phyloP scores from a whole-genome alignment of 2,113 vertebrate species.

The Neodon shergylaensis region DNA sequence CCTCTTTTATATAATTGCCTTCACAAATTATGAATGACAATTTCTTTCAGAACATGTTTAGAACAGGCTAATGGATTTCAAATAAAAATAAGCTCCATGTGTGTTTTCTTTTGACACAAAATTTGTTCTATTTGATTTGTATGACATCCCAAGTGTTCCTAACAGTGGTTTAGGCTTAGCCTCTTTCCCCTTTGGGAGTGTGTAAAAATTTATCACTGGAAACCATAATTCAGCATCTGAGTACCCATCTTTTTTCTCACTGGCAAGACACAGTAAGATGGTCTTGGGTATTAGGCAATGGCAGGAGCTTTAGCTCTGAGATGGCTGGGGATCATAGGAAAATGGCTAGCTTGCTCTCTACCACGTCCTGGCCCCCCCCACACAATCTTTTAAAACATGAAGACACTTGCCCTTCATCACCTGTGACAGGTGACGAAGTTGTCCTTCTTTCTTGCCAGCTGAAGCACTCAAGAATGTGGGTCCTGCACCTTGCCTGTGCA shows the following conservation, averaged over 20 bases:
- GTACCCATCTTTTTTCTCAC: neutral
- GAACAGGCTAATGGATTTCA: neutral
- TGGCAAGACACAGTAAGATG: neutral
- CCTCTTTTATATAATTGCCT: neutral
- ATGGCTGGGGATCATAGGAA: neutral
- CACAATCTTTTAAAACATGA: neutral
- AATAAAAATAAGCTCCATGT: neutral
- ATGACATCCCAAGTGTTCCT: neutral
- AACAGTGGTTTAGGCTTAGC: neutral
- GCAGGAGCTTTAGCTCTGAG: neutral
- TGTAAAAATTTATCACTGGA: neutral
- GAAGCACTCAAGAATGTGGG: neutral
- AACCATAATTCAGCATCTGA: neutral
- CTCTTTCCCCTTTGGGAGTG: neutral
- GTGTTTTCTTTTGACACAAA: constrained; percentile 20
- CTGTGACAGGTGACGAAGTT: neutral
- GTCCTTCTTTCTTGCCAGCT: neutral
- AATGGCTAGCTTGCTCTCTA: neutral
- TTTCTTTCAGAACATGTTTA: neutral
- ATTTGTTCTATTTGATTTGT: neutral
- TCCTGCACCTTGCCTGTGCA: neutral
- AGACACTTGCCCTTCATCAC: neutral
- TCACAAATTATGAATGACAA: neutral
- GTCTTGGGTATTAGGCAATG: neutral
- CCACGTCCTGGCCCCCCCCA: neutral